phyloP scores from a whole-genome alignment of 2,113 vertebrate species.

The Silurus meridionalis region DNA sequence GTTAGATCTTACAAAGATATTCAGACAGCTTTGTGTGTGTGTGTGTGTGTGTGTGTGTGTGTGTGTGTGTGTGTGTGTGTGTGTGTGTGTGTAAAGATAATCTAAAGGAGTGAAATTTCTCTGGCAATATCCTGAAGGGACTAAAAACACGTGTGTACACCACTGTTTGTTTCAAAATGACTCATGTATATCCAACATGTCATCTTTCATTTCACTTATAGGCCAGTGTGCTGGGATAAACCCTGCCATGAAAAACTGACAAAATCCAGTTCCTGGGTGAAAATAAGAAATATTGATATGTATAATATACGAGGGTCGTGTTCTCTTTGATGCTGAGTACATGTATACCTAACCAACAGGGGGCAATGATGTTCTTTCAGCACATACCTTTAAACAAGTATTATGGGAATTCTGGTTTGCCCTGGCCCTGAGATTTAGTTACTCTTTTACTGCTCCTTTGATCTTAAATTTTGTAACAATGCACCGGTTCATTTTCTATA shows the following conservation, averaged over 20 bases:
- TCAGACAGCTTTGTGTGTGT: conserved; percentile 25
- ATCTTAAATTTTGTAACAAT: background rate
- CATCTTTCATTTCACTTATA: background rate
- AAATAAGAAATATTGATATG: background rate
- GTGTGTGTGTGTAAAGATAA: background rate
- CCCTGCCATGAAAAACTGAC: background rate
- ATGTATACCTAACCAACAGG: background rate
- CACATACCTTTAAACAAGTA: background rate
- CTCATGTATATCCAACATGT: background rate
- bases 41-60: background rate
- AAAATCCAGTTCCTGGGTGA: background rate
- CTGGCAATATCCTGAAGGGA: conserved; percentile 28
- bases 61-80: background rate
- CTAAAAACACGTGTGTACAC: background rate
- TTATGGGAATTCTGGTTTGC: conserved; percentile 17
- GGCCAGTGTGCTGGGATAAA: background rate
- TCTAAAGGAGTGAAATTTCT: conserved; percentile 26
- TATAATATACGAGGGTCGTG: background rate
- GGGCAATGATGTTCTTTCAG: conserved; percentile 29
- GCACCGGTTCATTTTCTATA: background rate
- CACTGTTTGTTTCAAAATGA: conserved; percentile 29
- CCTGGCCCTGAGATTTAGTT: background rate
- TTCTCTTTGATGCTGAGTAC: background rate
- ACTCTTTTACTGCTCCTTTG: background rate
- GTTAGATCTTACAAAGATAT: no score